These are phyloP conservation scores for Polyodon spathula DNA, from an alignment of 2,113 vertebrate genomes.

Conservation along the genomic window DNA sequence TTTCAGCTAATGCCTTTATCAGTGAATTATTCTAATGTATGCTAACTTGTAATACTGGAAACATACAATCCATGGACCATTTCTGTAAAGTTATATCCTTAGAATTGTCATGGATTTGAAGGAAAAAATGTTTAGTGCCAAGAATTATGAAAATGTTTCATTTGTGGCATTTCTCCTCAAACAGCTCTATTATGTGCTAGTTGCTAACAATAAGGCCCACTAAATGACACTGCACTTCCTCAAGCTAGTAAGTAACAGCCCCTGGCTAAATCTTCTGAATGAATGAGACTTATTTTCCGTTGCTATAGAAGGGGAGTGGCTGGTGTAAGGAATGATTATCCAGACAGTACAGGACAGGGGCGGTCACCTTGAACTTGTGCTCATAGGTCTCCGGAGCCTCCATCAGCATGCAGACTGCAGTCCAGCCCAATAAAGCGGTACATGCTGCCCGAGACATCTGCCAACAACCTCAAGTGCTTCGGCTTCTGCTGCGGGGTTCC, in stretches of 20 bases:
- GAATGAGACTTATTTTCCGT: conserved; percentile 15
- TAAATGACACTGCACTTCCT: conserved; percentile 22
- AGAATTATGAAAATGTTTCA: background rate
- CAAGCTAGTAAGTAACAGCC: conserved; percentile 16
- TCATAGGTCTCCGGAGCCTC: conserved; percentile 91
- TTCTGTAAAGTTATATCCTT: too few species aligned
- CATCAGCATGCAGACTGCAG: conserved; percentile 90
- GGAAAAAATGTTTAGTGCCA: background rate
- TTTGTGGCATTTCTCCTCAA: conserved; percentile 7
- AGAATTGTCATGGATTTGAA: background rate
- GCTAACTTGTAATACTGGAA: too few species aligned
- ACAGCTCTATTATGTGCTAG: conserved; percentile 15
- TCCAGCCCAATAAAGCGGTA: conserved; percentile 94
- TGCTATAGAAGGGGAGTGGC: background rate
- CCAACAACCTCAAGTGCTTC: conserved; percentile 78
- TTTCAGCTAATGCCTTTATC: too few species aligned
- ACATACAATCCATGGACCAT: too few species aligned
- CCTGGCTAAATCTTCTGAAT: conserved; percentile 22
- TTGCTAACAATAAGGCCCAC: conserved; percentile 27
- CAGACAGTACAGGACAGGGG: too few species aligned
- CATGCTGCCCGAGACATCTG: conserved; percentile 91
- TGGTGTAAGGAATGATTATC: background rate
- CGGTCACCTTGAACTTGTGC: conserved; percentile 87
- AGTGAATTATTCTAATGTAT: too few species aligned
- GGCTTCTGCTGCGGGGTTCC: conserved; percentile 88